Conservation (phyloP, 92 coral and sea anemone species). For the Phenganax subtilis region DNA sequence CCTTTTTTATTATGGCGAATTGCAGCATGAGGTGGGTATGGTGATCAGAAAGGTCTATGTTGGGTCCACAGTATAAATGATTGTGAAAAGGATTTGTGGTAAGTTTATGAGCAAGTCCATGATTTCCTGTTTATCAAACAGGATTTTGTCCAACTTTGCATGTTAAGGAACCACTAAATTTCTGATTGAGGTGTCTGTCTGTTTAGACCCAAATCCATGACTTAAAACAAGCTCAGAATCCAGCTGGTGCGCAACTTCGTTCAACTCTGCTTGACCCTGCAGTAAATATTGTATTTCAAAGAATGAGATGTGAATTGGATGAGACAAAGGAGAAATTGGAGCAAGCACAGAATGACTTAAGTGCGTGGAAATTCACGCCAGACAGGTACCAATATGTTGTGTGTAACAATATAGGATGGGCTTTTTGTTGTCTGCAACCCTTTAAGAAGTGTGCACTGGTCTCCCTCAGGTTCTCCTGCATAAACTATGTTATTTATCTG, state of each 20-base stretch:
- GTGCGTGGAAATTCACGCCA: conserved; percentile 98
- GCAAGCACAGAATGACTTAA: conserved; percentile 95
- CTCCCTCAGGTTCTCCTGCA: background rate
- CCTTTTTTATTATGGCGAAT: too few relatives aligned
- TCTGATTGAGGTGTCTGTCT: conserved; percentile 4
- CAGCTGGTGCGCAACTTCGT: conserved; percentile 83
- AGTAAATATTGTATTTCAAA: conserved; percentile 90
- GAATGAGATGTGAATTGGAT: conserved; percentile 96
- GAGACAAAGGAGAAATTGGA: conserved; percentile 90
- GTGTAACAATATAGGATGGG: background rate
- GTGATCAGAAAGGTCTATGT: too few relatives aligned
- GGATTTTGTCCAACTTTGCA: background rate
- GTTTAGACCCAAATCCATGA: conserved; percentile 95
- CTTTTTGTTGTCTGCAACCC: too few relatives aligned
- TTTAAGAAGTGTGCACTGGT: background rate
- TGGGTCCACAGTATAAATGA: too few relatives aligned
- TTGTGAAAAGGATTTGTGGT: too few relatives aligned
- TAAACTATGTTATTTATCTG: too few relatives aligned
- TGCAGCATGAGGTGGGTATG: too few relatives aligned
- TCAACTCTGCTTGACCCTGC: conserved; percentile 96
- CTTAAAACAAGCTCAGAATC: conserved; percentile 96
- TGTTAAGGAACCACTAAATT: background rate
- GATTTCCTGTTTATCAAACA: background rate
- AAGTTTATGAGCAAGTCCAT: too few relatives aligned
- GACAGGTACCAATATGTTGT: conserved; percentile 68